A percentile compares a stretch with the other conserved stretches of the same genome.
Conservation (phyloP, 92 coral and sea anemone species). For the Actinernus sp. region DNA sequence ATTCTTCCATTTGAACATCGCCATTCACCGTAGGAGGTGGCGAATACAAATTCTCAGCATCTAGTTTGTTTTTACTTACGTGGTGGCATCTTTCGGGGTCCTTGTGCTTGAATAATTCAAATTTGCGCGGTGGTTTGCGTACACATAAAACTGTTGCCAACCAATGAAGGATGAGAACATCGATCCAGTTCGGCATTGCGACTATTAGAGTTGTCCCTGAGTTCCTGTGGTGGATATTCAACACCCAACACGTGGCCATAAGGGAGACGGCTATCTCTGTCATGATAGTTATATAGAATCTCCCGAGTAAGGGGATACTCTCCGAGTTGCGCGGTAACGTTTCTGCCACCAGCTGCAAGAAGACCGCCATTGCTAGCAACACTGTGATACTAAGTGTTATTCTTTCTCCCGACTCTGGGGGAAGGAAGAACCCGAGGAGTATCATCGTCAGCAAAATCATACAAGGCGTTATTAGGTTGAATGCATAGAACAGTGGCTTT, state of each 20-base stretch:
- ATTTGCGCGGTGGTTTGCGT: slow-evolving; percentile 63
- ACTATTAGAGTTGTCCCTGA: slow-evolving; percentile 61
- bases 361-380: slow-evolving; percentile 91
- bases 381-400: slow-evolving; percentile 94
- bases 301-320: slow-evolving; percentile 82
- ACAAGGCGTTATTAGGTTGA: slow-evolving; percentile 88
- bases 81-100: no score
- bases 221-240: slow-evolving; percentile 83
- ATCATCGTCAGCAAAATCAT: slow-evolving; percentile 84
- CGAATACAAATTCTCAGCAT: slow-evolving; percentile 12
- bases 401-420: slow-evolving; percentile 95
- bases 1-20: no score
- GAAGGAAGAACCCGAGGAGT: slow-evolving; percentile 85
- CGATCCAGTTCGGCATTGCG: slow-evolving; percentile 71
- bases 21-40: not conserved
- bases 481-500: slow-evolving; percentile 81
- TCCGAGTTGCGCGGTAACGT: slow-evolving; percentile 92
- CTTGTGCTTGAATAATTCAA: no score
- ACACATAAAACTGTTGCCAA: slow-evolving; percentile 67
- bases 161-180: slow-evolving; percentile 62
- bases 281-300: slow-evolving; percentile 91
- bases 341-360: slow-evolving; percentile 87
- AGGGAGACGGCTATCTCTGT: slow-evolving; percentile 82
- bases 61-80: not conserved
- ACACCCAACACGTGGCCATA: slow-evolving; percentile 88